Conservation (phyloP, 64 coral and sea anemone species). For the Porites lutea region DNA sequence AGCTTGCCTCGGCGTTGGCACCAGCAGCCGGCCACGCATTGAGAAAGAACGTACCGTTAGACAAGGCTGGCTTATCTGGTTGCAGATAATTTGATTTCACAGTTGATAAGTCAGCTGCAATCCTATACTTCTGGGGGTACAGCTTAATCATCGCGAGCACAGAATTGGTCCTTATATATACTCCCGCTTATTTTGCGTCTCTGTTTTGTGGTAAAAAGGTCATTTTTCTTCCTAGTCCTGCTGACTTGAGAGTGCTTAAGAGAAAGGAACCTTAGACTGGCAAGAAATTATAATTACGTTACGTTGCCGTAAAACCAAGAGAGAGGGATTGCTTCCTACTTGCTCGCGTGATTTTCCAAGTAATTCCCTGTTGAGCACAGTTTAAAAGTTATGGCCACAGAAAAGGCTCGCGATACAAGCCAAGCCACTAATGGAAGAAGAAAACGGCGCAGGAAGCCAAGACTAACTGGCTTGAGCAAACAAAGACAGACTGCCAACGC, state of each 20-base stretch:
- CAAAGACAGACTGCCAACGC: constrained; percentile 94
- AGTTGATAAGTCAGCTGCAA: constrained; percentile 22
- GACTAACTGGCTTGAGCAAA: constrained; percentile 92
- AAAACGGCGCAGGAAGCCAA: constrained; percentile 82
- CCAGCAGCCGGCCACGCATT: too few relatives aligned
- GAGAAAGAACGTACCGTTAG: neutral
- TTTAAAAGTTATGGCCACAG: too few relatives aligned
- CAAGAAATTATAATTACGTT: too few relatives aligned
- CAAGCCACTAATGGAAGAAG: constrained; percentile 50
- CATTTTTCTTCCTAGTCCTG: too few relatives aligned
- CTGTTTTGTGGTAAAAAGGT: too few relatives aligned
- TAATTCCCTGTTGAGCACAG: too few relatives aligned
- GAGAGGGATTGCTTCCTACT: too few relatives aligned
- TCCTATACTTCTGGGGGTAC: neutral
- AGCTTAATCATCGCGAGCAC: neutral
- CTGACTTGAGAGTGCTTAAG: too few relatives aligned
- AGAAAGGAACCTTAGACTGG: too few relatives aligned
- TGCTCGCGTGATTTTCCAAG: too few relatives aligned
- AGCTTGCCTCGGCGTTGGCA: too few relatives aligned
- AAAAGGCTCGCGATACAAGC: neutral
- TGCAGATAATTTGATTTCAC: constrained; percentile 30
- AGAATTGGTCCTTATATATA: neutral
- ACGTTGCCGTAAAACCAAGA: too few relatives aligned
- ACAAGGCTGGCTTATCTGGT: neutral
- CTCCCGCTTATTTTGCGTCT: neutral